Conservation (phyloP, 2,888 invertebrate species). For the Drosophila meridionalis region DNA sequence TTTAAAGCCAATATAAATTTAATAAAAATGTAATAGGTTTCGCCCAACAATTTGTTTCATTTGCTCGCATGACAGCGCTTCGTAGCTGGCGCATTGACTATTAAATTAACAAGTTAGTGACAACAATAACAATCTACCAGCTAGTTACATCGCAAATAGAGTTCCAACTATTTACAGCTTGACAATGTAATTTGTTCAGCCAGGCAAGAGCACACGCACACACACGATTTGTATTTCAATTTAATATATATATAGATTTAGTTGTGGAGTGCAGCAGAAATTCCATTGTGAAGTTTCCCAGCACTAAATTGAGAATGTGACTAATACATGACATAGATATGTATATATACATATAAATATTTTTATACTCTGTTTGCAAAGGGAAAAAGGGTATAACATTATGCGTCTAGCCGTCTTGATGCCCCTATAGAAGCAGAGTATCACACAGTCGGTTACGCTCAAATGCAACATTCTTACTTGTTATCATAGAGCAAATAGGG, state of each 20-base stretch:
- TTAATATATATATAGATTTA: conserved; percentile 7
- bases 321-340: background rate
- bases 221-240: conserved; percentile 14
- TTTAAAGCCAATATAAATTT: background rate
- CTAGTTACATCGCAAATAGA: conserved; percentile 6
- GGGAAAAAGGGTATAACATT: too few species aligned
- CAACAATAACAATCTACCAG: conserved; percentile 1
- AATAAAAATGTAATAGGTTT: background rate
- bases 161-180: conserved; percentile 9
- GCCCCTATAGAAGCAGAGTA: too few species aligned
- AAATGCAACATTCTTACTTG: too few species aligned
- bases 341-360: background rate
- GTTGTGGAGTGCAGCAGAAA: conserved; percentile 8
- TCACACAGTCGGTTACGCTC: too few species aligned
- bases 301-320: background rate
- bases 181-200: conserved; percentile 25
- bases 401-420: too few species aligned
- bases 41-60: background rate
- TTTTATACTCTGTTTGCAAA: too few species aligned
- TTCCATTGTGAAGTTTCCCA: conserved; percentile 13
- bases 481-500: too few species aligned
- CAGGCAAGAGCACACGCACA: conserved; percentile 14
- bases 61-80: background rate
- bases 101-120: conserved; percentile 8
- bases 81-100: background rate